phyloP scores from a whole-genome alignment of 1,140 invertebrate genomes.

The Euschistus heros region DNA sequence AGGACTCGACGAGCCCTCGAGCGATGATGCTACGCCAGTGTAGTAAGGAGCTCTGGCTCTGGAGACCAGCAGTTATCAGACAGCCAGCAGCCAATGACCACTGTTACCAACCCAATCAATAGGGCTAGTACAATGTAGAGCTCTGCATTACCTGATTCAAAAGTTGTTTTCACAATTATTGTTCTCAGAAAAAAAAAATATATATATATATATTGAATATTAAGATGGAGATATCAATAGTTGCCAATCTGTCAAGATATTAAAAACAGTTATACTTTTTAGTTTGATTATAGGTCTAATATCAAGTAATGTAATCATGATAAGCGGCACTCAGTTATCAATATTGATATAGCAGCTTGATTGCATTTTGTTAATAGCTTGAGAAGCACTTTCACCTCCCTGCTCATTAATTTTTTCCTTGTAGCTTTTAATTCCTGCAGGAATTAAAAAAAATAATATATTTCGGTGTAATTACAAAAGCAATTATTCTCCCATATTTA shows the following conservation, averaged over 20 bases:
- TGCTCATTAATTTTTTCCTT: too few relatives aligned
- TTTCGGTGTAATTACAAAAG: too few relatives aligned
- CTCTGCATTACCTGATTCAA: constrained; percentile 51
- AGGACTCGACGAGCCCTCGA: constrained; percentile 26
- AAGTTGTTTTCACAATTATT: background rate
- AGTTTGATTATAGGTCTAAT: background rate
- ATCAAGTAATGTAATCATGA: background rate
- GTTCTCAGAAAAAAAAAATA: constrained; percentile 2
- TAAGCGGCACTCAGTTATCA: background rate
- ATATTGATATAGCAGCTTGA: too few relatives aligned
- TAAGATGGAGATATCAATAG: background rate
- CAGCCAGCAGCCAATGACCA: constrained; percentile 60
- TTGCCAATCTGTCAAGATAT: background rate
- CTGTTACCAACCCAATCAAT: constrained; percentile 55
- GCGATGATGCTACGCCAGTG: constrained; percentile 47
- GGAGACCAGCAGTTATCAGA: constrained; percentile 65
- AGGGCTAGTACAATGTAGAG: constrained; percentile 58
- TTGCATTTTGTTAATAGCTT: too few relatives aligned
- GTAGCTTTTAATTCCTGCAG: too few relatives aligned
- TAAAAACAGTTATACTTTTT: background rate
- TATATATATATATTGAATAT: background rate
- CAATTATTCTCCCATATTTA: too few relatives aligned
- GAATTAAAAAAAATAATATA: too few relatives aligned
- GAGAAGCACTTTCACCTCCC: too few relatives aligned
- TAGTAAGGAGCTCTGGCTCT: constrained; percentile 46